Conservation (phyloP, 2,113 vertebrate genomes). For the Sardina pilchardus region DNA sequence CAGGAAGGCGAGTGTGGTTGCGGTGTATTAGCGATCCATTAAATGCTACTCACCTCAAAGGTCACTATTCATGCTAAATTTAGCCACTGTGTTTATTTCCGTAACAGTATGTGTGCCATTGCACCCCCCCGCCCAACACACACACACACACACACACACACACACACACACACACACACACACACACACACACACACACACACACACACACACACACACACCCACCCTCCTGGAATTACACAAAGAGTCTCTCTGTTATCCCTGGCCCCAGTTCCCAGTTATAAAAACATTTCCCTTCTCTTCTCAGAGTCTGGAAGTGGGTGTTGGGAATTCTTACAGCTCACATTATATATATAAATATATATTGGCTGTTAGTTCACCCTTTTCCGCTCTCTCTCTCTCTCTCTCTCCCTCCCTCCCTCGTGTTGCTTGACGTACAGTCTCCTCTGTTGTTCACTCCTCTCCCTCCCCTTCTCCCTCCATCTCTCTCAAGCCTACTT, state of each 20-base stretch:
- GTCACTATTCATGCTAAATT: slow-evolving; percentile 53
- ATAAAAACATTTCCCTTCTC: slow-evolving; percentile 37
- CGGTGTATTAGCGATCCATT: slow-evolving; percentile 46
- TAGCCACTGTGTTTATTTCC: slow-evolving; percentile 57
- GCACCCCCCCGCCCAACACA: background rate
- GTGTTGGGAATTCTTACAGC: background rate
- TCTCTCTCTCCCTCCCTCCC: too few relatives aligned
- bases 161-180: slow-evolving; percentile 28
- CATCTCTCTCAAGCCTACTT: background rate
- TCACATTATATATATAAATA: background rate
- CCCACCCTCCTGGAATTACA: slow-evolving; percentile 17
- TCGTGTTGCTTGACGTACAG: too few relatives aligned
- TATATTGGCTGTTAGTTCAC: background rate
- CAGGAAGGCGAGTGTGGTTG: slow-evolving; percentile 33
- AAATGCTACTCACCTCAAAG: slow-evolving; percentile 42
- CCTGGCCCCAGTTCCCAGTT: slow-evolving; percentile 33
- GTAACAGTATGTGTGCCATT: slow-evolving; percentile 43
- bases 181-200: slow-evolving; percentile 33
- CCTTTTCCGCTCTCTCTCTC: background rate
- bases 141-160: slow-evolving; percentile 30
- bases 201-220: slow-evolving; percentile 24
- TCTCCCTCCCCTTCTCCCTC: background rate
- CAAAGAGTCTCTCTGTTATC: slow-evolving; percentile 34
- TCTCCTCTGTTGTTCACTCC: background rate
- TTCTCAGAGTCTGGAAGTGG: background rate